Conservation (phyloP, 2,888 invertebrate genomes). For the Thecophora atra region DNA sequence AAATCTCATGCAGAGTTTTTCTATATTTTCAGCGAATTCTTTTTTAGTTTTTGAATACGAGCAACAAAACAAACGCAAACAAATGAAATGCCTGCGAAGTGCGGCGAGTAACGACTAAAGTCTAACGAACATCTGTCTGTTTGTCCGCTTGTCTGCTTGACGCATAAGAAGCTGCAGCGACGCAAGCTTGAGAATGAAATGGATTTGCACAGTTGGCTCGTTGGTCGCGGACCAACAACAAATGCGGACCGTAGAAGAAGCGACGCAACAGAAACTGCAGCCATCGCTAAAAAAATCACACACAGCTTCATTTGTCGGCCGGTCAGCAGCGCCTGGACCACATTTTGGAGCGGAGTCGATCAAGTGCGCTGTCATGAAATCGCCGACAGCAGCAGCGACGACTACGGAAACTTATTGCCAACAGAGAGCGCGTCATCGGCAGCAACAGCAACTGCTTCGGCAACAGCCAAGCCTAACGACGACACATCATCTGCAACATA, state of each 20-base stretch:
- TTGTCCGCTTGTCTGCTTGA: background rate
- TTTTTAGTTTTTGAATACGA: background rate
- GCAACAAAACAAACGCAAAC: background rate
- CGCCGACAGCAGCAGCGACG: constrained; percentile 39
- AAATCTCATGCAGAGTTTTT: background rate
- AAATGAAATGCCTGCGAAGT: background rate
- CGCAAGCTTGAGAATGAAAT: constrained; percentile 64
- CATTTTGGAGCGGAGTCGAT: background rate
- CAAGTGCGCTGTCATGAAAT: constrained; percentile 11
- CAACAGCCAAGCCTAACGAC: constrained; percentile 42
- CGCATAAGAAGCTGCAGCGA: constrained; percentile 10
- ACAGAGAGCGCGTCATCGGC: constrained; percentile 31
- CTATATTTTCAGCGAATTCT: constrained; percentile 2
- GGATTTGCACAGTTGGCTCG: constrained; percentile 63
- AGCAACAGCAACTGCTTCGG: constrained; percentile 20
- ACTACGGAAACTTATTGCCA: constrained; percentile 6
- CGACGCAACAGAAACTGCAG: constrained; percentile 10
- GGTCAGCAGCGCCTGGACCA: background rate
- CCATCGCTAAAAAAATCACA: background rate
- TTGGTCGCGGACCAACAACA: constrained; percentile 61
- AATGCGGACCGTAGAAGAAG: background rate
- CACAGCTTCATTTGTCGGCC: constrained; percentile 15
- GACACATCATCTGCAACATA: constrained; percentile 23
- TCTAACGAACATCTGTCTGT: background rate
- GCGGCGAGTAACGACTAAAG: background rate